Evolutionary conservation across 1,140 invertebrate species (phyloP), one percentile per base, ranked within the genome.

Genomic region (Ectropis grisescens): DNA sequence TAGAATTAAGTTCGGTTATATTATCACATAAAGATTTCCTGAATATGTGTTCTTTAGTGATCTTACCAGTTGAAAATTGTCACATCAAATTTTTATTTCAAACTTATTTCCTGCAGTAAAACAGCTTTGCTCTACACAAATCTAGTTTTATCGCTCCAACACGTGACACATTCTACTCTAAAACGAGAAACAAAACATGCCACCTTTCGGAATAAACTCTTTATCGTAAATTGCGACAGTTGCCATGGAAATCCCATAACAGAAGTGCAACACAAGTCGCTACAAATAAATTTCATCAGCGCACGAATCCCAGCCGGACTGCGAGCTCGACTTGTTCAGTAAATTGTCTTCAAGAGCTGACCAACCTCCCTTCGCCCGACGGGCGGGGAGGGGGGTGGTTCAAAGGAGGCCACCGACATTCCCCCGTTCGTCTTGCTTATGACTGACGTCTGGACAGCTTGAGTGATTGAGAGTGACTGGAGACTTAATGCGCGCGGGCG

Each of bases 381-480:
- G 36, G 57, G 55, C 33, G 47, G 33, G 37, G 41, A 38, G 13
- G 16, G 7, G 10, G 16, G 7, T 14, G 27, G 26, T 38, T 37
- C 37, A 46, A 44, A 46, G 68, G 60, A 54, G 58, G 47, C 52
- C 38, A 50, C 52, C 51, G 52, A 47, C 50, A 39, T 53, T 47
- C 58, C 67, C 66, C 67, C 69, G 68, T 75, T 68, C 68, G 68
- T 76, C 69, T 80, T 76, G 72, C 69, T 71, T 75, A 76, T 82
- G 79, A 82, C 56, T 82, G 79, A 82, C 79, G 71, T 56, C 61
- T 49, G 58, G 75, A 82, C 75, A 79, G 70, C 56, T 71, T 72
- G 75, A 82, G 79, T 81, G 79, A 82, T 81, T 79, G 76, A 81
- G 75, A 80, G 65, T 80, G 76, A 82, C 72, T 79, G 56, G 56